Conservation (phyloP, 2,797 vertebrate genomes). For the Sylvilagus floridanus region DNA sequence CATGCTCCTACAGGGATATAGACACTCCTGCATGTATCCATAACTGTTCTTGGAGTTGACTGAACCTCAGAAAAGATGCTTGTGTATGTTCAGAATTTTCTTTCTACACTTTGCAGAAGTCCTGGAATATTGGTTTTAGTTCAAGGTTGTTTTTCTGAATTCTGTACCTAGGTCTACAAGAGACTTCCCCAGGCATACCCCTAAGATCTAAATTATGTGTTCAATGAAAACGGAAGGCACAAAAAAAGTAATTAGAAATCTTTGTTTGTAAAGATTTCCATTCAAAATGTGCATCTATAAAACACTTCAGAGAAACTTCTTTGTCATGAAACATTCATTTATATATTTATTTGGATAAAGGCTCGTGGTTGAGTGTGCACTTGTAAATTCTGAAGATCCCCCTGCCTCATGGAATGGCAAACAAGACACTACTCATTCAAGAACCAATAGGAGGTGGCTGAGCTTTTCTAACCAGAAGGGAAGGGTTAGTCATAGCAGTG, state of each 20-base stretch:
- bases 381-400: neutral
- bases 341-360: neutral
- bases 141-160: neutral
- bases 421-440: conserved; percentile 6
- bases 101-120: conserved; percentile 70
- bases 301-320: neutral
- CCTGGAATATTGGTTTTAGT: conserved; percentile 47
- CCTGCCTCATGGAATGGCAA: conserved; percentile 18
- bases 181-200: neutral
- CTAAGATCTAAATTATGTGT: neutral
- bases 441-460: neutral
- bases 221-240: neutral
- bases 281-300: neutral
- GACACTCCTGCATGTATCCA: neutral
- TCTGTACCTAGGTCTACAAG: neutral
- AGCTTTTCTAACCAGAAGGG: neutral
- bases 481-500: too few species aligned
- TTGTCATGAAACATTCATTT: conserved; percentile 37
- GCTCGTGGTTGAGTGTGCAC: neutral
- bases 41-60: conserved; percentile 33
- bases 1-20: neutral
- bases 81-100: conserved; percentile 43
- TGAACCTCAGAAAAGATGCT: conserved; percentile 47
- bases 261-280: conserved; percentile 22
- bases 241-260: neutral